Base-by-base conservation (phyloP, 2,113 vertebrate genomes). In the Redunca redunca region DNA sequence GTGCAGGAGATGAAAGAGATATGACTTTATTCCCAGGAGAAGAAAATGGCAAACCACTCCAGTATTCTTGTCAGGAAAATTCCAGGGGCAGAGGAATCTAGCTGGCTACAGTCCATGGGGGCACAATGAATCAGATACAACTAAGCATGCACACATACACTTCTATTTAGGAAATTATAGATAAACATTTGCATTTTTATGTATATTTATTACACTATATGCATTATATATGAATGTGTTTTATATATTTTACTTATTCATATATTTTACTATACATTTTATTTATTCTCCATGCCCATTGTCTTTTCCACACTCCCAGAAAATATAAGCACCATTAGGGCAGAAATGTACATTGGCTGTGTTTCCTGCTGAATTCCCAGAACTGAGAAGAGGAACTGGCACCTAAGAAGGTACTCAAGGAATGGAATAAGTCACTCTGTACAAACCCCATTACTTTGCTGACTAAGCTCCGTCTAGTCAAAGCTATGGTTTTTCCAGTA, bases 381-480 rank as follows among this genome's bases (percentile, higher is more conserved):
- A 23, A 36, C 43, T 48, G 11, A 55, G 33, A 13, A 80, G 3
- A 52, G 40, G 6, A 43, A 7, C 26, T 33, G 10, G 13, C 4
- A 33, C 14, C 43, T 21, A 30, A 30, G 26, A 13, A 40, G 7
- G 0, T 36, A 46, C 53, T 74, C 23, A 3, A 40, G 74, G 82
- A 80, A 74, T 9, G 3, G 1, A 62, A 19, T 23, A 40, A 71
- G n/a, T 40, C 67, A 6, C 19, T 0, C 33, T 0, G 1, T n/a
- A 25, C 40, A n/a, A 12, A 52, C 19, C 9, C 5, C 19, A 40
- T 0, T 50, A 71, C 67, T 36, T 71, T 71, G 19, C n/a, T 40
- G 19, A 71, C n/a, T 21, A 71, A 71, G 19, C 5, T 36, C n/a
- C 2, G 0, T 71, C 67, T 23, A 71, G 64, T 12, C 67, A 71